These are phyloP conservation scores for Apis dorsata DNA, from an alignment of 1,140 invertebrate species.

Conservation along the genomic window DNA sequence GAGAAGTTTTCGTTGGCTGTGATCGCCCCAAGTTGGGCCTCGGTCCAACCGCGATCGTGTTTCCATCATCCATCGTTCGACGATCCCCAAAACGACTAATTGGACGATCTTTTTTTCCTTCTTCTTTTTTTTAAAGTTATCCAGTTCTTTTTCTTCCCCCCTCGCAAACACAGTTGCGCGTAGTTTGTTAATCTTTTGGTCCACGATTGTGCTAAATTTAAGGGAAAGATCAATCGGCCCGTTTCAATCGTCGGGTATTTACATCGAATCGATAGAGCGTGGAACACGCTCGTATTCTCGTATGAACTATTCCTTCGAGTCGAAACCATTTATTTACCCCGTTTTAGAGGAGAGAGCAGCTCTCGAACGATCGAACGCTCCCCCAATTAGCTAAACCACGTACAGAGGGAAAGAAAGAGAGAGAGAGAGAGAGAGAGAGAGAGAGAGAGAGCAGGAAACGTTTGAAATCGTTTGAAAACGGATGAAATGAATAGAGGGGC, in stretches of 20 bases:
- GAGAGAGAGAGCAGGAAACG: slow-evolving; percentile 13
- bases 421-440: too few species aligned
- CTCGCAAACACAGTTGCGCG: too few species aligned
- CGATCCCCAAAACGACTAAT: not conserved
- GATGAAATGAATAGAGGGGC: not conserved
- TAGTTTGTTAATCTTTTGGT: too few species aligned
- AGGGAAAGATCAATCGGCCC: too few species aligned
- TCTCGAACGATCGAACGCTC: slow-evolving; percentile 13
- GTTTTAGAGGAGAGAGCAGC: not conserved
- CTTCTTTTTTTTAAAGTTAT: too few species aligned
- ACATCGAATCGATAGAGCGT: too few species aligned
- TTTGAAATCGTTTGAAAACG: slow-evolving; percentile 25
- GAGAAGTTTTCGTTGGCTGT: not conserved
- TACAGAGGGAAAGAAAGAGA: too few species aligned
- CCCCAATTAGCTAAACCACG: slow-evolving; percentile 47
- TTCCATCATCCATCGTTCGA: not conserved
- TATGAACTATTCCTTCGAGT: not conserved
- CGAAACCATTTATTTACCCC: not conserved
- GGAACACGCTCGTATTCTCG: not conserved
- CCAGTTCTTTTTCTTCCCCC: too few species aligned
- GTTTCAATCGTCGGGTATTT: too few species aligned
- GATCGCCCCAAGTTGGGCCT: not conserved
- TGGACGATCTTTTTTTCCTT: not conserved
- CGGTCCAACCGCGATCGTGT: not conserved
- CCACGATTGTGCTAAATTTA: too few species aligned